A percentile compares a stretch with the other conserved stretches of the same genome.
Conservation (phyloP, 1,140 invertebrate genomes). For the Lordiphosa collinella region DNA sequence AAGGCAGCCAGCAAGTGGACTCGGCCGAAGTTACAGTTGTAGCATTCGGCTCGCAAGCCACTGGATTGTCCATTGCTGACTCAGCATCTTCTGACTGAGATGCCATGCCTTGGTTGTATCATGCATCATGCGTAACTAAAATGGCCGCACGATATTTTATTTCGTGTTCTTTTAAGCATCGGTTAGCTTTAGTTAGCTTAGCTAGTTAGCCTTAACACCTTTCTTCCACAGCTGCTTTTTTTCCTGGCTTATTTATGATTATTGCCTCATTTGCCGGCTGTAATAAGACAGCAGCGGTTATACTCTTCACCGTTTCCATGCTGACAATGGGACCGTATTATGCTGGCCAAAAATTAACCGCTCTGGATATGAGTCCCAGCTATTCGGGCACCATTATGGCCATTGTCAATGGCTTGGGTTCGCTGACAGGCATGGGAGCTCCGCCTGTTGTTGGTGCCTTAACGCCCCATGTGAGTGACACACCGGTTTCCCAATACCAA, state of each 20-base stretch:
- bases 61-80: too few species aligned
- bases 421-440: constrained; percentile 87
- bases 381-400: constrained; percentile 90
- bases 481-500: not conserved
- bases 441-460: constrained; percentile 79
- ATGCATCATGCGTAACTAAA: too few species aligned
- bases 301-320: constrained; percentile 36
- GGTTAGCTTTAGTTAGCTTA: too few species aligned
- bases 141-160: too few species aligned
- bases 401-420: constrained; percentile 88
- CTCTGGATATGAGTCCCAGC: constrained; percentile 88
- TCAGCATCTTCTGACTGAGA: too few species aligned
- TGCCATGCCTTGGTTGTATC: too few species aligned
- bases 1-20: too few species aligned
- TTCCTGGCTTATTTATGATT: constrained; percentile 34
- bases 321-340: constrained; percentile 85
- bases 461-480: constrained; percentile 1
- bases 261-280: constrained; percentile 50
- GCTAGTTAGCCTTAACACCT: too few species aligned
- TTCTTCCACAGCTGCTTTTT: constrained; percentile 24
- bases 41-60: too few species aligned
- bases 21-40: too few species aligned
- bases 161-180: too few species aligned
- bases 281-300: constrained; percentile 14
- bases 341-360: constrained; percentile 86